Evolutionary conservation across 2,888 invertebrate genomes (phyloP).

Genomic region (Holacanthella duospinosa): DNA sequence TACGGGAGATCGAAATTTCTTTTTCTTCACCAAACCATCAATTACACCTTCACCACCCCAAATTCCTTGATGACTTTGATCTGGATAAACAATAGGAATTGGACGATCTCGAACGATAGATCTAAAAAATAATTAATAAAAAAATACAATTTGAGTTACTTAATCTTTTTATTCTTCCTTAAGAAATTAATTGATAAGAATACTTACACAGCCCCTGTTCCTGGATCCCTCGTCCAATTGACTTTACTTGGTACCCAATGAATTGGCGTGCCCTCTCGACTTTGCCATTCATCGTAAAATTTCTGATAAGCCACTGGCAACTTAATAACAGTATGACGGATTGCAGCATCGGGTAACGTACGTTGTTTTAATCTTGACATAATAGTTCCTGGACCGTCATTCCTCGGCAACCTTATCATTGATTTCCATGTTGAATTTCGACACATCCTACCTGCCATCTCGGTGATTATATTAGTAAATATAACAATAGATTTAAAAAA

Average conservation of each 20-base stretch:
- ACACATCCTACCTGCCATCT: too few species aligned
- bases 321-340: conserved; percentile 17
- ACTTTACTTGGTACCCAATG: conserved; percentile 63
- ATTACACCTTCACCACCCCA: conserved; percentile 96
- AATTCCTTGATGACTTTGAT: conserved; percentile 69
- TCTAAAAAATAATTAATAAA: conserved; percentile 39
- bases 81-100: conserved; percentile 64
- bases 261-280: conserved; percentile 51
- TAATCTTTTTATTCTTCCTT: neutral
- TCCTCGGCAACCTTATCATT: too few species aligned
- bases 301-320: conserved; percentile 73
- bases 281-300: conserved; percentile 76
- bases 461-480: too few species aligned
- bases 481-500: too few species aligned
- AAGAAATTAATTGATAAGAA: neutral
- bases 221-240: conserved; percentile 59
- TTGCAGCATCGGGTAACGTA: conserved; percentile 1
- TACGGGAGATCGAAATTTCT: conserved; percentile 52
- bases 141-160: neutral
- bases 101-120: conserved; percentile 62
- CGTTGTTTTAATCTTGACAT: too few species aligned
- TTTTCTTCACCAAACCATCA: conserved; percentile 67
- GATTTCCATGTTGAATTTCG: too few species aligned
- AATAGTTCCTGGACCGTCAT: too few species aligned
- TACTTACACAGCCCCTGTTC: conserved; percentile 59